phyloP scores from a whole-genome alignment of 2,797 vertebrate species.

The Chelidonichthys spinosus region DNA sequence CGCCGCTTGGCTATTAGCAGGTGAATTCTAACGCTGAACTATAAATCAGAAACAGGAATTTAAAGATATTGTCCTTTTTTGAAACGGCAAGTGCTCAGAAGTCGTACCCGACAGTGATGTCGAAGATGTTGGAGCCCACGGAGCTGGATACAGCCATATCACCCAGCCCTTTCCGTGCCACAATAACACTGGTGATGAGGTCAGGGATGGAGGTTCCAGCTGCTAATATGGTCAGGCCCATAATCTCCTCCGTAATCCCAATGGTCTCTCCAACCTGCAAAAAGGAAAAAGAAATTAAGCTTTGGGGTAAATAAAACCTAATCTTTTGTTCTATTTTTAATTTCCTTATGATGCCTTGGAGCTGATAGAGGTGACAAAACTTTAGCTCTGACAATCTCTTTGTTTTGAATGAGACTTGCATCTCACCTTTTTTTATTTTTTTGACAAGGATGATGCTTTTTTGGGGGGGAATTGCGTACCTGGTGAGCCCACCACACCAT shows the following conservation, averaged over 20 bases:
- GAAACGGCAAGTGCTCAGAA: not conserved
- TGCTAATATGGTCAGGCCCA: conserved; percentile 98
- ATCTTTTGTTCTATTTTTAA: conserved; percentile 70
- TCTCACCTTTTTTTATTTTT: conserved; percentile 5
- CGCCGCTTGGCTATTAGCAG: not conserved
- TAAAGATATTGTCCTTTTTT: too few species aligned
- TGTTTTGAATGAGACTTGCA: conserved; percentile 27
- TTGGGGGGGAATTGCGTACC: conserved; percentile 79
- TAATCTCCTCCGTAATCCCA: conserved; percentile 98
- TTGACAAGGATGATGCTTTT: conserved; percentile 12
- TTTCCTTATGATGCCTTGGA: conserved; percentile 47
- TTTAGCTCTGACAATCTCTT: conserved; percentile 9
- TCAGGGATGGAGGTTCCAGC: conserved; percentile 99
- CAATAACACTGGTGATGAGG: conserved; percentile 99
- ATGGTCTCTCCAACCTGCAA: conserved; percentile 97
- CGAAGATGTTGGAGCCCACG: conserved; percentile 99
- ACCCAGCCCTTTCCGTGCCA: conserved; percentile 97
- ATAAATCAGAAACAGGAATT: not conserved
- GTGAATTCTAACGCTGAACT: not conserved
- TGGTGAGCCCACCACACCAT: conserved; percentile 99
- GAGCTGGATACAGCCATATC: conserved; percentile 99
- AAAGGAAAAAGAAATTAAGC: conserved; percentile 50
- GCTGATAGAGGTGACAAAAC: conserved; percentile 46
- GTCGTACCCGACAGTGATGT: conserved; percentile 97
- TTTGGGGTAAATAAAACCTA: conserved; percentile 66